A percentile compares a stretch with the other conserved stretches of the same genome.
These are phyloP conservation scores for Ophion costatus DNA, from an alignment of 2,888 invertebrate genomes.

Conservation along the genomic window DNA sequence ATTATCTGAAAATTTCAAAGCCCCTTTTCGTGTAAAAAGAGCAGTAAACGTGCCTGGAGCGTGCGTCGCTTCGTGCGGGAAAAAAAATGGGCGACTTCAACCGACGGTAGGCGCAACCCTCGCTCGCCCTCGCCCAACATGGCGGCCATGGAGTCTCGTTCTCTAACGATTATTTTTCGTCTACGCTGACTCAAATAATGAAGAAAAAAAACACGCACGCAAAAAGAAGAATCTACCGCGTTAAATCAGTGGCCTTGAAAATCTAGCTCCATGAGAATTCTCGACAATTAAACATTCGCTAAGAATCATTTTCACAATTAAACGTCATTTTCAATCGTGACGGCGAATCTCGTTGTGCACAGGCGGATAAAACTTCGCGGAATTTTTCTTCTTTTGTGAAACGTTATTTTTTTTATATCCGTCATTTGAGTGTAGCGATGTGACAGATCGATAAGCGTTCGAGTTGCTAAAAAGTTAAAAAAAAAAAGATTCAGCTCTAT, in stretches of 20 bases:
- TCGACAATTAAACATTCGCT: background rate
- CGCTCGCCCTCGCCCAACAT: conserved; percentile 61
- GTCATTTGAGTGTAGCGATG: conserved; percentile 59
- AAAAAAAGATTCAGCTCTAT: conserved; percentile 44
- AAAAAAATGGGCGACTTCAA: conserved; percentile 80
- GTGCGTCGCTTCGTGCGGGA: conserved; percentile 59
- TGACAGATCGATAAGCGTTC: conserved; percentile 63
- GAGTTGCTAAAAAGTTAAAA: conserved; percentile 45
- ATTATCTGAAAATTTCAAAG: conserved; percentile 9
- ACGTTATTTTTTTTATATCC: conserved; percentile 51
- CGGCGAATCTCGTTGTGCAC: conserved; percentile 23
- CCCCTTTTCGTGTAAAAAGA: conserved; percentile 15
- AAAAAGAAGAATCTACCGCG: background rate
- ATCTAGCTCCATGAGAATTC: background rate
- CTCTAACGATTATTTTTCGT: conserved; percentile 8
- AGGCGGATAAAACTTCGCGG: conserved; percentile 17
- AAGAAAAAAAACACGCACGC: background rate
- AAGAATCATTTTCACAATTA: conserved; percentile 9
- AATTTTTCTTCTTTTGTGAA: conserved; percentile 47
- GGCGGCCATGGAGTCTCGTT: conserved; percentile 54
- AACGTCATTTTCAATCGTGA: conserved; percentile 29
- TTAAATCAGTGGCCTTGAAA: background rate
- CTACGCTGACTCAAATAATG: background rate
- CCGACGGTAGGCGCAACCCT: conserved; percentile 73
- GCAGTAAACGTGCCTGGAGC: conserved; percentile 12